Base-by-base conservation (phyloP, 2,888 invertebrate genomes). In the Phaonia tiefii region DNA sequence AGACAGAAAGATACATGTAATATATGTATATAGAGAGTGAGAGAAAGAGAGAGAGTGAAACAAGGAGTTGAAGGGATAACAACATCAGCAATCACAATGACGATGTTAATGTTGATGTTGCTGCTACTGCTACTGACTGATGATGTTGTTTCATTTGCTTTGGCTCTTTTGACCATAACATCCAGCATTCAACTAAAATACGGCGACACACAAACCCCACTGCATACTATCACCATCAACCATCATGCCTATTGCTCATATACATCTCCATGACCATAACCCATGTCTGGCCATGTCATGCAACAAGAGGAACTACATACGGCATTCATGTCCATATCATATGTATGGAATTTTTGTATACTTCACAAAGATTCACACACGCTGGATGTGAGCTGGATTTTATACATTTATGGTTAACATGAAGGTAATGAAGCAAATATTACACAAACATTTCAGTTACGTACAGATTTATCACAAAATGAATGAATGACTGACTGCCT, bases 381-480 rank as follows among this genome's bases (percentile, higher is more conserved):
- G 31, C 31, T 31, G 31, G 37, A 46, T 2, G 39, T 69, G 69
- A 56, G 58, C 31, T 3, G 31, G 31, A 31, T 46, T 58, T 39
- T 39, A 60, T 42, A 20, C 63, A 37, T 75, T 26, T 51, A 22
- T 69, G 58, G 49, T 54, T 73, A 60, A 67, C 63, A 74, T 70
- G 74, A 46, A 63, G 49, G 79, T 74, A 74, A 79, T 79, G 70
- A 79, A 79, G 79, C 77, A 69, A 65, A 70, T 56, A 49, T 44
- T 44, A 67, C 20, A 42, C 37, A 51, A 10, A 63, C 54, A 42
- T 31, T 67, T 63, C 42, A 63, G 74, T 74, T 70, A 79, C 25
- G 26, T 54, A 54, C 56, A 26, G 49, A 63, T n/a, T 58, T 42
- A 15, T 25, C 17, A 20, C 31, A 31, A 31, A 31, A 31, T 31